A percentile compares a stretch with the other conserved stretches of the same genome.
phyloP scores from a whole-genome alignment of 1,140 invertebrate genomes.

The Yoshiicerus persimilis region DNA sequence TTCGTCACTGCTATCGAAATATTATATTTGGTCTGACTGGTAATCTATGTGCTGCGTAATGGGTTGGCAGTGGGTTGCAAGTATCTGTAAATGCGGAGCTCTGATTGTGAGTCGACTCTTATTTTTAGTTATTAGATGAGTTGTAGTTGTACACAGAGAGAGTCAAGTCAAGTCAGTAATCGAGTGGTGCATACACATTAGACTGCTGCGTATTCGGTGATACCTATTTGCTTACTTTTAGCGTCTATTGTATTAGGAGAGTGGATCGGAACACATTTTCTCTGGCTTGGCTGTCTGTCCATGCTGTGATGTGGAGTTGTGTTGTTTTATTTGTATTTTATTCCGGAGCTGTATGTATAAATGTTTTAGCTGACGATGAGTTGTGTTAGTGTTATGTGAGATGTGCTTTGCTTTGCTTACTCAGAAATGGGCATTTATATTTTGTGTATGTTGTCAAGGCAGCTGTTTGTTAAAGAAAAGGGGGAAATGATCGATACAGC shows the following conservation, averaged over 20 bases:
- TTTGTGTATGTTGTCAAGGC: slow-evolving; percentile 36
- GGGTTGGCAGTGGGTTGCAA: too few species aligned
- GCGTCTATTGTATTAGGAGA: neutral
- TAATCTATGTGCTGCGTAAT: neutral
- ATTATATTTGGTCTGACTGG: neutral
- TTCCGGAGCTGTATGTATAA: neutral
- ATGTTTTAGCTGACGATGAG: neutral
- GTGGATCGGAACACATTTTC: neutral
- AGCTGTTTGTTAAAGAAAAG: slow-evolving; percentile 44
- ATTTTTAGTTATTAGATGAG: neutral
- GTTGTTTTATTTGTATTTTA: neutral
- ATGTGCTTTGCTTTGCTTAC: slow-evolving; percentile 23
- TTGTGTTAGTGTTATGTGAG: slow-evolving; percentile 14
- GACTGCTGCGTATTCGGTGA: neutral
- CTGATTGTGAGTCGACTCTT: neutral
- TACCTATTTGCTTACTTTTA: neutral
- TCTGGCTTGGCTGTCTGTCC: neutral
- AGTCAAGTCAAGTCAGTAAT: neutral
- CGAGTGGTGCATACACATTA: neutral
- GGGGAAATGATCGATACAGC: slow-evolving; percentile 43
- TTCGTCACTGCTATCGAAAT: neutral
- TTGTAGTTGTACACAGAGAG: neutral
- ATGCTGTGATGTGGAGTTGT: neutral
- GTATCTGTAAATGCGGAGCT: neutral
- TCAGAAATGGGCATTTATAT: slow-evolving; percentile 27